A percentile compares a stretch with the other conserved stretches of the same genome.
Conservation (phyloP, 2,797 vertebrate species). For the Halcyon chelicuti region DNA sequence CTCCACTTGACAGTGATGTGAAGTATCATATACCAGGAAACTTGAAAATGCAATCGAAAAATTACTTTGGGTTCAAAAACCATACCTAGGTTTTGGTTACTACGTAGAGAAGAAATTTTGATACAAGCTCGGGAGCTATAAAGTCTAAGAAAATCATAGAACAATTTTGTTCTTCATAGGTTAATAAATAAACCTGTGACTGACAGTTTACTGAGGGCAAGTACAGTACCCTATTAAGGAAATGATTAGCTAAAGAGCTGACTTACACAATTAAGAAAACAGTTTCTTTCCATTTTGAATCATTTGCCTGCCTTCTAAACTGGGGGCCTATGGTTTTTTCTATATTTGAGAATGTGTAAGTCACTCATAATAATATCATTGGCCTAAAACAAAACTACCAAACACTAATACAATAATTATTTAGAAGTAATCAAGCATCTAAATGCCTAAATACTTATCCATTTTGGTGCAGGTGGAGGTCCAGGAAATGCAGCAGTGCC, state of each 20-base stretch:
- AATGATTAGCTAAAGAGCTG: neutral
- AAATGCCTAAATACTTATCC: neutral
- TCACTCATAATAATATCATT: neutral
- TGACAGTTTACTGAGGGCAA: neutral
- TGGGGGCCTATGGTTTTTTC: neutral
- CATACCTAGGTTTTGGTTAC: neutral
- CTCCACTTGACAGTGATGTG: neutral
- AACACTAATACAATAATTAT: neutral
- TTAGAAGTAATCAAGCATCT: neutral
- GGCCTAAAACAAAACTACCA: neutral
- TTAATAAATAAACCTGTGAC: neutral
- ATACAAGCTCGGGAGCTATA: neutral
- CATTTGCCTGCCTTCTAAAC: neutral
- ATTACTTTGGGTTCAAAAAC: neutral
- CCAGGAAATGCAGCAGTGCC: neutral
- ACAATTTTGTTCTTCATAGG: neutral
- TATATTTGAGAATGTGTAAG: neutral
- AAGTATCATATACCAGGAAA: neutral
- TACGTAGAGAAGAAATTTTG: neutral
- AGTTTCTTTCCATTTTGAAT: neutral
- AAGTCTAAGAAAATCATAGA: neutral
- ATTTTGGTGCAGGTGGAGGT: neutral
- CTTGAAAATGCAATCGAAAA: neutral
- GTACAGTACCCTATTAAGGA: neutral
- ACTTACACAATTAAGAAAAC: neutral